These are phyloP conservation scores for Cephus pygmeus DNA, from an alignment of 2,888 invertebrate genomes.

Conservation along the genomic window DNA sequence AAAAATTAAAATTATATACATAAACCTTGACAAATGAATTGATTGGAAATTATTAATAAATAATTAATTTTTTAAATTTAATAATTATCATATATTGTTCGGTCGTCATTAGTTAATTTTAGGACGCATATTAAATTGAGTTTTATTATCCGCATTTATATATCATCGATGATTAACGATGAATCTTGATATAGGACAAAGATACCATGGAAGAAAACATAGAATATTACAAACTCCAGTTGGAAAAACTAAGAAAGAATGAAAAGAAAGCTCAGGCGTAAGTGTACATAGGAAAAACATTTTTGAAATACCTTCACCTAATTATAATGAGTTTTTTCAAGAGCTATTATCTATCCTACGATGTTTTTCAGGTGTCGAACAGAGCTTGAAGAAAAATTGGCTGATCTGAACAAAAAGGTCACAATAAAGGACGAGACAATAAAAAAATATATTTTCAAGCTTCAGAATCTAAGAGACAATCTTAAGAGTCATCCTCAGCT, in stretches of 20 bases:
- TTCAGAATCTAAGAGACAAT: conserved; percentile 44
- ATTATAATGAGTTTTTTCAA: background rate
- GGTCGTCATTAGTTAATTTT: background rate
- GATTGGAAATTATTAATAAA: background rate
- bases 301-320: background rate
- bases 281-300: conserved; percentile 24
- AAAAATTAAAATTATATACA: conserved; percentile 3
- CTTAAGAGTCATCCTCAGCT: conserved; percentile 35
- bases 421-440: conserved; percentile 44
- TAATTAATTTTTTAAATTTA: background rate
- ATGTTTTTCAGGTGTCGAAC: conserved; percentile 37
- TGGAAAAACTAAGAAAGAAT: conserved; percentile 42
- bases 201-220: conserved; percentile 33
- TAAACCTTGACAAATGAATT: background rate
- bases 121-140: background rate
- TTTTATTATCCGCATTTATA: background rate
- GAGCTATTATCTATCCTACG: background rate
- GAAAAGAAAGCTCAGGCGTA: conserved; percentile 40
- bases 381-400: conserved; percentile 44
- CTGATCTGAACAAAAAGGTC: conserved; percentile 42
- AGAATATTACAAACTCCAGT: conserved; percentile 38
- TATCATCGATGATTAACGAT: background rate
- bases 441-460: conserved; percentile 40
- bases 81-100: conserved; percentile 10
- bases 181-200: conserved; percentile 38